Conservation (phyloP, 2,888 invertebrate species). For the Polymixis lichenea region DNA sequence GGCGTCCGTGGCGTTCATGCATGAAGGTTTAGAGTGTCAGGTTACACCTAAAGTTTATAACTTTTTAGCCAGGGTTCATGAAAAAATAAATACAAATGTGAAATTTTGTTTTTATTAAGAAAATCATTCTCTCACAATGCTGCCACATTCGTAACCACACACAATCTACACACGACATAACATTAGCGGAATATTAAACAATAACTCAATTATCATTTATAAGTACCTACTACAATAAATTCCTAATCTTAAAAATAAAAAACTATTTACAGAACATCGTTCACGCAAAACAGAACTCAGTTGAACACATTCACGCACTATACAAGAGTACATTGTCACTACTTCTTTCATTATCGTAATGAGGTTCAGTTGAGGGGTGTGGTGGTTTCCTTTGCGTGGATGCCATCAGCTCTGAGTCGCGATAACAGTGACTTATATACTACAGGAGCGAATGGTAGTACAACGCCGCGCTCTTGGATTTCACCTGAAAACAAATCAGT, state of each 20-base stretch:
- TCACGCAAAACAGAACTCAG: conserved; percentile 8
- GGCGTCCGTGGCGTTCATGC: conserved; percentile 52
- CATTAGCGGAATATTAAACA: conserved; percentile 27
- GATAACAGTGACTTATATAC: conserved; percentile 98
- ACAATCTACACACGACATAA: conserved; percentile 27
- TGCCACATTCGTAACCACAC: conserved; percentile 37
- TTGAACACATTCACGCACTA: conserved; percentile 12
- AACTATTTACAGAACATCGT: conserved; percentile 45
- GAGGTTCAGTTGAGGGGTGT: conserved; percentile 80
- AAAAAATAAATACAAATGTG: conserved; percentile 24
- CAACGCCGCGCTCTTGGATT: conserved; percentile 98
- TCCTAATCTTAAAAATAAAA: conserved; percentile 33
- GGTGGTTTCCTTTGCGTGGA: conserved; percentile 88
- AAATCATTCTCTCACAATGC: conserved; percentile 38
- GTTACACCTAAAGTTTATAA: conserved; percentile 16
- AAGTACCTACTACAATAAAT: neutral
- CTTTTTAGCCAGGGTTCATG: conserved; percentile 1
- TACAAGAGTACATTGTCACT: conserved; percentile 27
- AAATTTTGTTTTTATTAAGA: conserved; percentile 53
- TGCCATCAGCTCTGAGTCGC: conserved; percentile 96
- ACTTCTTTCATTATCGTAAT: conserved; percentile 24
- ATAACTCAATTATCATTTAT: conserved; percentile 9
- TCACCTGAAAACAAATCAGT: conserved; percentile 92
- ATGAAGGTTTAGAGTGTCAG: conserved; percentile 44
- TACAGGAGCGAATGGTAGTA: conserved; percentile 97